These are phyloP conservation scores for Andricus curvator DNA, from an alignment of 2,888 invertebrate genomes.

Conservation along the genomic window DNA sequence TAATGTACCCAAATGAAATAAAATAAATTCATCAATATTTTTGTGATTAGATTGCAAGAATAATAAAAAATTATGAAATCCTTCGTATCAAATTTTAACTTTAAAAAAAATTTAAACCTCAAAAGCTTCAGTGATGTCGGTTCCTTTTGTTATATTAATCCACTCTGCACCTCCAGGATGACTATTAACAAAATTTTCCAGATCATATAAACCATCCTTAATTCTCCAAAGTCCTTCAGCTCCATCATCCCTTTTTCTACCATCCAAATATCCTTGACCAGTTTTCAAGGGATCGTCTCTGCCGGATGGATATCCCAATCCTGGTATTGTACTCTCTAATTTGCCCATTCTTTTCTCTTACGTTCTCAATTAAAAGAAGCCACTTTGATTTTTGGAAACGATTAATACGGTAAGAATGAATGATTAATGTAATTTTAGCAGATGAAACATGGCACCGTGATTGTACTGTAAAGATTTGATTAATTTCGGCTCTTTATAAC, in stretches of 20 bases:
- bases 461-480: no score
- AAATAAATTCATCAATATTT: no score
- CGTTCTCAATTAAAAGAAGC: neutral
- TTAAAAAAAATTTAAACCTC: conserved; percentile 77
- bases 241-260: conserved; percentile 84
- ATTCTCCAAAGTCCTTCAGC: conserved; percentile 90
- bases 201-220: conserved; percentile 89
- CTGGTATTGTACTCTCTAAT: conserved; percentile 79
- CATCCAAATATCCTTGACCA: conserved; percentile 82
- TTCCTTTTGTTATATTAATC: conserved; percentile 86
- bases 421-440: no score
- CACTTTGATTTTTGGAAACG: neutral
- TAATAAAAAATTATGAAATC: no score
- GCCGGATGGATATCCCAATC: conserved; percentile 78
- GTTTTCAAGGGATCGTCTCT: conserved; percentile 78
- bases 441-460: no score
- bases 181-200: conserved; percentile 86
- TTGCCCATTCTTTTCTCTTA: conserved; percentile 49
- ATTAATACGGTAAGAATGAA: no score
- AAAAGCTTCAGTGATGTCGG: conserved; percentile 90
- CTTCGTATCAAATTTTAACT: neutral
- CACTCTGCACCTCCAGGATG: conserved; percentile 94
- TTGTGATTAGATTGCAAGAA: no score
- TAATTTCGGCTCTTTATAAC: no score
- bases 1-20: no score